Conservation (phyloP, 2,888 invertebrate species). For the Drosophila recens region DNA sequence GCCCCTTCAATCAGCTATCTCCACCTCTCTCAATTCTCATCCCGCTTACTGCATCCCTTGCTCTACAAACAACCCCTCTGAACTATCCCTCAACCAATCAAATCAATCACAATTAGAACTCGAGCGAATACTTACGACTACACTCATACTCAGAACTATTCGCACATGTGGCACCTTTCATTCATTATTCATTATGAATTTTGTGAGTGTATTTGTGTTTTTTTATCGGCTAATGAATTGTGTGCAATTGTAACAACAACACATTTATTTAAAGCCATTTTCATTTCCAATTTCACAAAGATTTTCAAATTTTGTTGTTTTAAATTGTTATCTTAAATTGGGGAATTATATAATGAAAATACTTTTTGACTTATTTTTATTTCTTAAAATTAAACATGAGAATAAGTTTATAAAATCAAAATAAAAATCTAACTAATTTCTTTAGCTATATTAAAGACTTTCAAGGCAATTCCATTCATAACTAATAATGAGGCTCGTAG, state of each 20-base stretch:
- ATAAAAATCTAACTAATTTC: no score
- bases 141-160: conserved; percentile 2
- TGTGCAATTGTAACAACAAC: conserved; percentile 6
- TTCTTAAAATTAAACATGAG: no score
- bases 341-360: no score
- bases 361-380: no score
- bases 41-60: not conserved
- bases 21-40: not conserved
- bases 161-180: conserved; percentile 9
- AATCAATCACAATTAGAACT: conserved; percentile 54
- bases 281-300: not conserved
- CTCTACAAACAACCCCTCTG: not conserved
- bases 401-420: no score
- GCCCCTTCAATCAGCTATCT: conserved; percentile 16
- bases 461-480: no score
- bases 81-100: conserved; percentile 2
- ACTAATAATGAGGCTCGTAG: no score
- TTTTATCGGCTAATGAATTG: conserved; percentile 43
- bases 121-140: conserved; percentile 30
- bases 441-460: no score
- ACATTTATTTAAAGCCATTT: not conserved
- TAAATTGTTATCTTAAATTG: no score
- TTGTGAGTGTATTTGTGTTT: conserved; percentile 1
- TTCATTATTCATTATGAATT: conserved; percentile 50
- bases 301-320: not conserved